phyloP scores from a whole-genome alignment of 2,888 invertebrate genomes.

The Philopedon plagiatum region DNA sequence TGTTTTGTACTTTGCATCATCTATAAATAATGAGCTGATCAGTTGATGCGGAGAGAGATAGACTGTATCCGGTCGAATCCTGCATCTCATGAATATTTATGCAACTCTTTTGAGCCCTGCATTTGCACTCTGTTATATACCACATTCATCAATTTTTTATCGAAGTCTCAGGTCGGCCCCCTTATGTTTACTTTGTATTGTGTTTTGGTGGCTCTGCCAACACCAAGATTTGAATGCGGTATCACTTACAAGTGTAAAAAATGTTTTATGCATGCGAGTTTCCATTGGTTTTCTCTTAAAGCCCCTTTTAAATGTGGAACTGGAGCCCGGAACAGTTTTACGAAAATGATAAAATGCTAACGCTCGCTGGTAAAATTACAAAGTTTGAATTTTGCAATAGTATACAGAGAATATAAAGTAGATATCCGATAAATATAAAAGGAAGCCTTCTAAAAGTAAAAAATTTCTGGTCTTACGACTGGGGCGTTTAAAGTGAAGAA shows the following conservation, averaged over 20 bases:
- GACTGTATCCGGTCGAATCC: slow-evolving; percentile 21
- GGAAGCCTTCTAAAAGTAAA: slow-evolving; percentile 7
- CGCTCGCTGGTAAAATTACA: slow-evolving; percentile 24
- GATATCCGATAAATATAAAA: slow-evolving; percentile 18
- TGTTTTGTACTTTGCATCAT: slow-evolving; percentile 40
- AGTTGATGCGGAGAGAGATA: slow-evolving; percentile 35
- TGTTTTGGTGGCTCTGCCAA: slow-evolving; percentile 13
- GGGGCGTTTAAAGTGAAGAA: background rate
- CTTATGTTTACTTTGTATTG: slow-evolving; percentile 27
- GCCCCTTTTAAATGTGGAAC: slow-evolving; percentile 25
- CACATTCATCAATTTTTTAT: slow-evolving; percentile 41
- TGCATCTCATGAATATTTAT: slow-evolving; percentile 41
- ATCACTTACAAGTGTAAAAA: slow-evolving; percentile 28
- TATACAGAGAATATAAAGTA: slow-evolving; percentile 24
- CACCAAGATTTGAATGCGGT: slow-evolving; percentile 12
- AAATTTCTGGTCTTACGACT: background rate
- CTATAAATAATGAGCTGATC: slow-evolving; percentile 46
- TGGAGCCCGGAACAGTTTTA: slow-evolving; percentile 16
- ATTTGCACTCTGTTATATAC: slow-evolving; percentile 43
- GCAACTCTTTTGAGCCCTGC: slow-evolving; percentile 31
- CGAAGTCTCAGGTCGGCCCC: slow-evolving; percentile 9
- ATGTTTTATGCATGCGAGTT: slow-evolving; percentile 36
- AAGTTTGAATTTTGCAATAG: slow-evolving; percentile 21
- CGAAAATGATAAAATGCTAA: slow-evolving; percentile 27
- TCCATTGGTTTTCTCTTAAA: slow-evolving; percentile 17